phyloP scores from a whole-genome alignment of 2,113 vertebrate species.

The Vombatus ursinus region DNA sequence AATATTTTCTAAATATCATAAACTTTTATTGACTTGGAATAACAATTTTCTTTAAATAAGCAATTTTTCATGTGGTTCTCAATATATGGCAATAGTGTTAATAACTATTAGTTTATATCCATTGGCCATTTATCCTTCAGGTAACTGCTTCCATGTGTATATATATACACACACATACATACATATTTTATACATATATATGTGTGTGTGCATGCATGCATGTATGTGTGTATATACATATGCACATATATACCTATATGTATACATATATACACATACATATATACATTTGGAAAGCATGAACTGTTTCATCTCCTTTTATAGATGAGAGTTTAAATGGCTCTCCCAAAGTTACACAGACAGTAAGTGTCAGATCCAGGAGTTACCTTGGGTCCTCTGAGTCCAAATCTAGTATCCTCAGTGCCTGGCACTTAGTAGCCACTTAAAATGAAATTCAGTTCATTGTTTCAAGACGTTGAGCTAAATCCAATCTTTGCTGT shows the following conservation, averaged over 20 bases:
- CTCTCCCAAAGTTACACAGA: not conserved
- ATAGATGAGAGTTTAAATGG: not conserved
- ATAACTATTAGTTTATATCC: not conserved
- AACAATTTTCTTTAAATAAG: not conserved
- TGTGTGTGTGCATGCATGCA: too few relatives aligned
- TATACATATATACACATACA: not conserved
- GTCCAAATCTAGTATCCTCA: not conserved
- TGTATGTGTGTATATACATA: not conserved
- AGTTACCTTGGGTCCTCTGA: not conserved
- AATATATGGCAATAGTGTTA: not conserved
- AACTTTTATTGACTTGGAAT: not conserved
- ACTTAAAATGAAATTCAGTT: not conserved
- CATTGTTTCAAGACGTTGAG: not conserved
- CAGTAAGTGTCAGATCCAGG: not conserved
- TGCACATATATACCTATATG: too few relatives aligned
- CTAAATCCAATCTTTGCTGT: not conserved
- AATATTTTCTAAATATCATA: constrained; percentile 19
- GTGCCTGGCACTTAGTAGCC: not conserved
- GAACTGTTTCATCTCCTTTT: not conserved
- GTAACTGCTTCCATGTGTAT: not conserved
- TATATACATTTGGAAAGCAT: not conserved
- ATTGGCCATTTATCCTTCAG: not conserved
- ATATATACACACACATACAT: not conserved
- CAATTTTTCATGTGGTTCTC: not conserved
- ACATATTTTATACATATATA: too few relatives aligned